Percentiles rank a stretch among this genome's conserved stretches.
These are phyloP conservation scores for Egretta garzetta DNA, from an alignment of 2,113 vertebrate genomes.

Conservation along the genomic window DNA sequence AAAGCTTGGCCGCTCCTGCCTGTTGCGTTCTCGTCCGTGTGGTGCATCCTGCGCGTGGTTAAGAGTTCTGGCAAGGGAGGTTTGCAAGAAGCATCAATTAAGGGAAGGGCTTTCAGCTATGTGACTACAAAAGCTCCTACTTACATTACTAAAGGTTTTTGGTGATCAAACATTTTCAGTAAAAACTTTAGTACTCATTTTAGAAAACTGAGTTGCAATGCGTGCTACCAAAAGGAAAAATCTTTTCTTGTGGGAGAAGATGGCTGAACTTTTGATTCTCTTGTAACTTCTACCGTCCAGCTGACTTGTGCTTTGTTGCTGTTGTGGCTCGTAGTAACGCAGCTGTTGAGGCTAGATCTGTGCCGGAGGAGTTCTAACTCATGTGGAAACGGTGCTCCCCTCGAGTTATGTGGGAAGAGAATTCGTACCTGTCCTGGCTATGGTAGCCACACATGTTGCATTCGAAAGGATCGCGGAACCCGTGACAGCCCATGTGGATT, in stretches of 20 bases:
- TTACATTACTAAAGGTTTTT: slow-evolving; percentile 54
- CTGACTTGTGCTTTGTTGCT: slow-evolving; percentile 6
- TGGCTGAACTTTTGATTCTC: background rate
- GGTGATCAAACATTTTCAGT: slow-evolving; percentile 38
- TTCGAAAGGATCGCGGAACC: slow-evolving; percentile 96
- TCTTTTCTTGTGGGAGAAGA: background rate
- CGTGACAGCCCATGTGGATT: slow-evolving; percentile 99
- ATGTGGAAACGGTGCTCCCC: slow-evolving; percentile 93
- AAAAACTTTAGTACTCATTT: slow-evolving; percentile 51
- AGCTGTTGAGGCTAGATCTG: background rate
- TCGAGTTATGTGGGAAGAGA: slow-evolving; percentile 96
- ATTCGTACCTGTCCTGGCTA: slow-evolving; percentile 97
- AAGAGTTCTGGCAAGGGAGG: background rate
- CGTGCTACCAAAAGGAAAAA: background rate
- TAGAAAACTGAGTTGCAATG: slow-evolving; percentile 57
- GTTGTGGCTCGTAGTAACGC: background rate
- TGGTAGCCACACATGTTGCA: slow-evolving; percentile 98
- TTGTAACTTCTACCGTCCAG: background rate
- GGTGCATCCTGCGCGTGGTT: background rate
- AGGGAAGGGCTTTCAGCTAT: slow-evolving; percentile 39
- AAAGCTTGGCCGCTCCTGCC: background rate
- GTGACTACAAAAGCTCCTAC: slow-evolving; percentile 62
- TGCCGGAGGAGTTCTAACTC: slow-evolving; percentile 63
- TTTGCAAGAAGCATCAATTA: slow-evolving; percentile 33
- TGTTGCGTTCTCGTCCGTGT: background rate